Evolutionary conservation across 1,140 invertebrate genomes (phyloP), one percentile per base, ranked within the genome.

Genomic region (Euglossa dilemma): DNA sequence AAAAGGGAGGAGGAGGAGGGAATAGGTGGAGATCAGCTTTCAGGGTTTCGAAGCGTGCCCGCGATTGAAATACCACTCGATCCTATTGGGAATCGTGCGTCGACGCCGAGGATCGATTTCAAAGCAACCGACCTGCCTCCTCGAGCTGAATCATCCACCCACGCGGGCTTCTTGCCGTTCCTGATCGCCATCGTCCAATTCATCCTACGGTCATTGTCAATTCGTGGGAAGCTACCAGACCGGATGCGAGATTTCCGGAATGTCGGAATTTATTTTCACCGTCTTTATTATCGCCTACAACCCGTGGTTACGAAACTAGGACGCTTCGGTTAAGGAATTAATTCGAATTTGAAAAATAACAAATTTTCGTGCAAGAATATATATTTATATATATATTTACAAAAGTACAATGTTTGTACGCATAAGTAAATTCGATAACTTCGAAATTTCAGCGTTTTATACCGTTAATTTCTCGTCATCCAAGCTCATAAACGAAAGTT

Each of bases 91-190:
- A 61, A 67, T 59, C 80, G 36, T 23, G 28, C 28, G 7, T 43
- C 54, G 61, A 56, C 80, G 61, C 43, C 23, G 12, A 23, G 61
- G 77, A 72, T 87, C 69, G 76, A 69, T 84, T 86, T 84, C 85
- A 84, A 87, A 87, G 82, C 57, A 18, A 23, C 50, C 67, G 57
- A 61, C 56, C 75, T 70, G 57, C 28, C 14, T 52, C 23, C 56
- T 47, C 11, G 3, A 43, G 16, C 67, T 75, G 66, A 84, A 77
- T 67, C 57, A 74, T 56, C 64, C 64, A 56, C 79, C 81, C 72
- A 80, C 82, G 71, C 54, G 56, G 20, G 43, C 45, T 16, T 7
- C 74, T 54, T 36, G 59, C 43, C 7, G 25, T 61, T 36, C 71
- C n/a, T 47, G 64, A 69, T 73, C 47, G 0, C 69, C 43, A 52